Evolutionary conservation across 23 tunicate genomes (phyloP), one percentile per base, ranked within the genome.

Genomic region (Halocynthia aurantium): DNA sequence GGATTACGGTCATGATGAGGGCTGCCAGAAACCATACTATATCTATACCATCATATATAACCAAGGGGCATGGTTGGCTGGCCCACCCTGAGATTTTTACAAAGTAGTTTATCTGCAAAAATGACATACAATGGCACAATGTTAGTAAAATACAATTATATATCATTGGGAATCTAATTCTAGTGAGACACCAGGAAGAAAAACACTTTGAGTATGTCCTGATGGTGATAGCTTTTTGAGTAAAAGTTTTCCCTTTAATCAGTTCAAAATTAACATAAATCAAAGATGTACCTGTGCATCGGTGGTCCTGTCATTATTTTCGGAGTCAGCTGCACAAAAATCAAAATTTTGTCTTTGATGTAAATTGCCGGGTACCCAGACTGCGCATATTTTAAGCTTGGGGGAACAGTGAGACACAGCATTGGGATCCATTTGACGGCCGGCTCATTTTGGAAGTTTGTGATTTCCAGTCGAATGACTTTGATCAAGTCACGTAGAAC

Each of bases 401-500:
- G 98, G 6, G 88, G 92, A 0, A 91, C 74, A 5, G 98, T 92
- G 21, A 92, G 78, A 51, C 89, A 87, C 20, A 92, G 19, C 21
- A 68, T 70, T 74, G 89, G 85, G 6, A 57, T 55, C 93, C 98
- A 92, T 54, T 86, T 86, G 7, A 52, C 76, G 15, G 53, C 50
- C n/a, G 67, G 67, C 22, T 77, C 71, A 44, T 61, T 62, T 11
- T 62, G 54, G 6, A 61, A 74, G 50, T 75, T 75, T 0, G 58
- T 19, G 22, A 92, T 55, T 69, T 92, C 98, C 62, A 86, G 50
- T 31, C 84, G 73, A 88, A 92, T 92, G 9, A 92, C 75, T 17
- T 83, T 83, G 49, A 92, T 86, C 21, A 92, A 77, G 55, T 92
- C 98, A 13, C 62, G 72, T 8, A 92, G 69, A 61, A 86, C 72